Conservation (phyloP, 1,140 invertebrate species). For the Oppia nitens region DNA sequence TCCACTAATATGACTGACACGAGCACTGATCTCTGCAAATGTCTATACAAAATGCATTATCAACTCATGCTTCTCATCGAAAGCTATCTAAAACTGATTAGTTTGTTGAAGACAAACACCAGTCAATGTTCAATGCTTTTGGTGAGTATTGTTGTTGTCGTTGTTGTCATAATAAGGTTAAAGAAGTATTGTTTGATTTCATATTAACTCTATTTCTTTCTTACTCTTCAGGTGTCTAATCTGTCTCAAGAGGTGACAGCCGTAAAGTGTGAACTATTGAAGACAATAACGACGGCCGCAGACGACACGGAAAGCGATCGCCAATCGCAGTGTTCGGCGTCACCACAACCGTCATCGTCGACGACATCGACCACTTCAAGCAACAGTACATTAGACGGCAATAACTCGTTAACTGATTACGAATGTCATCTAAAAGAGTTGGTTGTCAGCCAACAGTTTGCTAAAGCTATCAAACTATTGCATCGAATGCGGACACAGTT, state of each 20-base stretch:
- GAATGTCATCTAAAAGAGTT: slow-evolving; percentile 40
- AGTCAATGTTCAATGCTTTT: slow-evolving; percentile 22
- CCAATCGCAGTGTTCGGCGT: slow-evolving; percentile 25
- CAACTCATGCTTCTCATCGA: slow-evolving; percentile 77
- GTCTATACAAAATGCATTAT: slow-evolving; percentile 81
- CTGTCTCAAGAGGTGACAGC: slow-evolving; percentile 28
- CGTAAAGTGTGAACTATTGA: slow-evolving; percentile 26
- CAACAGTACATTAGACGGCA: too few relatives aligned
- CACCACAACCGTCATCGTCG: slow-evolving; percentile 30
- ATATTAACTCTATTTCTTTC: too few relatives aligned
- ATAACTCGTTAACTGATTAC: too few relatives aligned
- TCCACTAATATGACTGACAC: slow-evolving; percentile 33
- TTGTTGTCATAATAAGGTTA: too few relatives aligned
- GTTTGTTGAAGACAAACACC: slow-evolving; percentile 38
- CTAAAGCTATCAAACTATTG: slow-evolving; percentile 42
- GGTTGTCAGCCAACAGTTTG: slow-evolving; percentile 43
- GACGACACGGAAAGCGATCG: slow-evolving; percentile 30
- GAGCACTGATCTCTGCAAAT: slow-evolving; percentile 56
- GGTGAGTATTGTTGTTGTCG: too few relatives aligned
- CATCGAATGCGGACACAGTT: slow-evolving; percentile 42
- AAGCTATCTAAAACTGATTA: slow-evolving; percentile 73
- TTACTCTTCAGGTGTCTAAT: slow-evolving; percentile 27
- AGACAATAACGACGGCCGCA: too few relatives aligned
- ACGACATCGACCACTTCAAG: slow-evolving; percentile 26
- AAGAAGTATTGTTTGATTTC: neutral